These are phyloP conservation scores for Drosophila setosimentum DNA, from an alignment of 2,888 invertebrate species.

Conservation along the genomic window DNA sequence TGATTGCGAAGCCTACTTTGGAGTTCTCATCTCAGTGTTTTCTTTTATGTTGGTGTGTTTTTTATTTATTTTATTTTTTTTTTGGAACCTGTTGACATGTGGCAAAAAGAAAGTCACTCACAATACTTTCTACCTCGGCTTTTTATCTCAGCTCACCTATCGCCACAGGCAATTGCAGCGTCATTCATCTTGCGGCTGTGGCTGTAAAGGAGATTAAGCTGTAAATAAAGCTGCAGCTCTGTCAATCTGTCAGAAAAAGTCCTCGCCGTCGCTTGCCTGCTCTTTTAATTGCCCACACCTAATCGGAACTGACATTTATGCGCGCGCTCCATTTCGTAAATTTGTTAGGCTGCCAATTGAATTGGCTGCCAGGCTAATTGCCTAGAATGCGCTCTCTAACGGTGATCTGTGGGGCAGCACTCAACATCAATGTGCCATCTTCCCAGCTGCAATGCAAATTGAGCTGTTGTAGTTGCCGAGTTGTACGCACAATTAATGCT, in stretches of 20 bases:
- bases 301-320: conserved; percentile 79
- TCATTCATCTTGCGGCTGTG: conserved; percentile 71
- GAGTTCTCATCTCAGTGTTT: conserved; percentile 28
- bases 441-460: conserved; percentile 64
- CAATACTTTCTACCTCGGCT: conserved; percentile 64
- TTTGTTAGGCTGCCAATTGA: conserved; percentile 50
- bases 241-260: conserved; percentile 63
- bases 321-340: conserved; percentile 74
- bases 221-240: conserved; percentile 72
- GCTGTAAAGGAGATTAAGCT: conserved; percentile 73
- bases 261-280: conserved; percentile 28
- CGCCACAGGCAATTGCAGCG: conserved; percentile 58
- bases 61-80: conserved; percentile 1
- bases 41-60: background rate
- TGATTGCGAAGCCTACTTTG: conserved; percentile 39
- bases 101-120: conserved; percentile 68
- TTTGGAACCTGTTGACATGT: conserved; percentile 40
- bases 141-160: conserved; percentile 63
- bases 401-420: conserved; percentile 31
- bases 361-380: conserved; percentile 64
- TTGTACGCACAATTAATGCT: conserved; percentile 82
- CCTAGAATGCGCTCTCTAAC: conserved; percentile 70
- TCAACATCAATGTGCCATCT: conserved; percentile 28
- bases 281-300: conserved; percentile 74
- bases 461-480: conserved; percentile 70